These are phyloP conservation scores for Botrylloides violaceus DNA, from an alignment of 23 tunicate species.

Conservation along the genomic window DNA sequence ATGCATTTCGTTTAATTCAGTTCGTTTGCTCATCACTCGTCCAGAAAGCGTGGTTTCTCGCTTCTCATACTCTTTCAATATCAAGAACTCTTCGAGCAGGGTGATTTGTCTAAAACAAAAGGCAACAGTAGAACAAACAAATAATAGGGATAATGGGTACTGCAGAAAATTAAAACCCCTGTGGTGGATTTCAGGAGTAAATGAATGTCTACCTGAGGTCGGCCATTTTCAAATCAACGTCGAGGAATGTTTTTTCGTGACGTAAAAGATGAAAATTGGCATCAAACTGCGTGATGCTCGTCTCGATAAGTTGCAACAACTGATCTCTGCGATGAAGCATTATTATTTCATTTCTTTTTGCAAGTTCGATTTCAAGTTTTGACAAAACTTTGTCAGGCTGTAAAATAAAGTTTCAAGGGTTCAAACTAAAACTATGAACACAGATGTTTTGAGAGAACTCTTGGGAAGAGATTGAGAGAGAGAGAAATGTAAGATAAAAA, in stretches of 20 bases:
- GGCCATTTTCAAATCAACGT: slow-evolving; percentile 91
- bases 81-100: slow-evolving; percentile 78
- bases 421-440: too few relatives aligned
- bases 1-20: slow-evolving; percentile 69
- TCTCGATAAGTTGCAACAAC: slow-evolving; percentile 43
- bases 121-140: background rate
- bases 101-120: slow-evolving; percentile 70
- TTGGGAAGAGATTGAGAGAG: too few relatives aligned
- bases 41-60: slow-evolving; percentile 76
- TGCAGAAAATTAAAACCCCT: background rate
- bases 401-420: too few relatives aligned
- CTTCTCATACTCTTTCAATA: slow-evolving; percentile 91
- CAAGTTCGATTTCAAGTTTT: slow-evolving; percentile 38
- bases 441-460: too few relatives aligned
- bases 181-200: background rate
- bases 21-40: slow-evolving; percentile 51
- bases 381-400: background rate
- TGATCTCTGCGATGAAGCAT: slow-evolving; percentile 47
- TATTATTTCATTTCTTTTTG: slow-evolving; percentile 44
- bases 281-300: slow-evolving; percentile 66
- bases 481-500: too few relatives aligned
- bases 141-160: background rate
- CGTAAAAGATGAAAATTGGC: slow-evolving; percentile 76
- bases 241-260: slow-evolving; percentile 56
- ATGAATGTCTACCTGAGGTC: slow-evolving; percentile 54